Conservation (phyloP, 2,113 vertebrate species). For the Vulpes ferrilata region DNA sequence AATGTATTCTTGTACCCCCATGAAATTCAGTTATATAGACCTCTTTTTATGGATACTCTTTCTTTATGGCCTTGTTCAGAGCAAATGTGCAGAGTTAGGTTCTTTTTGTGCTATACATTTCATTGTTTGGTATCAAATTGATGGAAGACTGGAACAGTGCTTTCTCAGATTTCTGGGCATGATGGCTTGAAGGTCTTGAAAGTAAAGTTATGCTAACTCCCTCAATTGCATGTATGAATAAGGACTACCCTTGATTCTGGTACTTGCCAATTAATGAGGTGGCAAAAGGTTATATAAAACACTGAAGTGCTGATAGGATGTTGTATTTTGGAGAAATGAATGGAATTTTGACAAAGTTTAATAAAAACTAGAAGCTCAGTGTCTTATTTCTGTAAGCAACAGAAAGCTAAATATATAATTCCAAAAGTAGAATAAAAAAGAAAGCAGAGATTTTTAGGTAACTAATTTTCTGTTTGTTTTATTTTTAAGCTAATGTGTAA, state of each 20-base stretch:
- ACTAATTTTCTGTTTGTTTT: neutral
- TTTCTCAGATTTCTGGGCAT: neutral
- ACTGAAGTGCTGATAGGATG: neutral
- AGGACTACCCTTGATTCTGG: neutral
- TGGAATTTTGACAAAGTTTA: slow-evolving; percentile 15
- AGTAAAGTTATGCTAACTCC: neutral
- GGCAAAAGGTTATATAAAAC: neutral
- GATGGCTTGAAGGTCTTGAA: neutral
- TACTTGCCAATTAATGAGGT: neutral
- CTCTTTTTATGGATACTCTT: slow-evolving; percentile 65
- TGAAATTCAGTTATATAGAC: slow-evolving; percentile 70
- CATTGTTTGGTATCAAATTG: neutral
- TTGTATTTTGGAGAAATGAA: neutral
- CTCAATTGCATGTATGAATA: neutral
- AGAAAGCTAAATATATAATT: neutral
- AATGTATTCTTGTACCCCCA: slow-evolving; percentile 60
- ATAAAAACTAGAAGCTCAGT: neutral
- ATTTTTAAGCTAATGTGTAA: neutral
- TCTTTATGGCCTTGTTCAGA: slow-evolving; percentile 63
- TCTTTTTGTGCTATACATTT: neutral
- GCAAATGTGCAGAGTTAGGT: slow-evolving; percentile 27
- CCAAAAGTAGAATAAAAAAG: neutral
- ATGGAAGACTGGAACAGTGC: neutral
- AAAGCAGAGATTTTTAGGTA: neutral
- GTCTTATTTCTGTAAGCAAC: neutral